Conservation (phyloP, 1,140 invertebrate genomes). For the Orchesella cincta region DNA sequence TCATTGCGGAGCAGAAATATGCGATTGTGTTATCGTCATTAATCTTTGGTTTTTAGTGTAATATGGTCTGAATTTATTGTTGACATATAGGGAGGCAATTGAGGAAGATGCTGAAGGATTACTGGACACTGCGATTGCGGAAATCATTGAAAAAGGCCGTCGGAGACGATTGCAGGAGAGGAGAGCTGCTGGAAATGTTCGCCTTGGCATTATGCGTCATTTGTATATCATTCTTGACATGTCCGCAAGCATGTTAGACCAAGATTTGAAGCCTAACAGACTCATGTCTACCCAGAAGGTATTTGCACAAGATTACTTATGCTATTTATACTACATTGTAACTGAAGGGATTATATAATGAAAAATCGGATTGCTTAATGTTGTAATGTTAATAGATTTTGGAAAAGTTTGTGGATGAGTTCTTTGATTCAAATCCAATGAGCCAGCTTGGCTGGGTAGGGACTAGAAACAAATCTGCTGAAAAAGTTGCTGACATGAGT, state of each 20-base stretch:
- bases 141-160: slow-evolving; percentile 86
- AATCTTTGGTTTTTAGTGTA: slow-evolving; percentile 29
- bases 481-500: slow-evolving; percentile 85
- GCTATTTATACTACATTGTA: too few species aligned
- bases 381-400: slow-evolving; percentile 66
- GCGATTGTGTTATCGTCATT: slow-evolving; percentile 36
- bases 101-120: slow-evolving; percentile 93
- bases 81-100: slow-evolving; percentile 81
- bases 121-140: slow-evolving; percentile 82
- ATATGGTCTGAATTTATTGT: slow-evolving; percentile 15
- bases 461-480: slow-evolving; percentile 90
- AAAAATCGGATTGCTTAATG: background rate
- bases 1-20: background rate
- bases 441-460: slow-evolving; percentile 92
- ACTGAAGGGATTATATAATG: too few species aligned
- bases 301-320: slow-evolving; percentile 26
- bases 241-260: slow-evolving; percentile 88
- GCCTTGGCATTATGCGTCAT: slow-evolving; percentile 96
- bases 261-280: slow-evolving; percentile 93
- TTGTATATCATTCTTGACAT: slow-evolving; percentile 88
- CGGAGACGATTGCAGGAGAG: slow-evolving; percentile 73
- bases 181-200: slow-evolving; percentile 66
- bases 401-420: slow-evolving; percentile 93
- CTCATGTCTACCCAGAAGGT: slow-evolving; percentile 86
- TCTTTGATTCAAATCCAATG: slow-evolving; percentile 98